phyloP scores from a whole-genome alignment of 2,113 vertebrate species.

The Takifugu flavidus region DNA sequence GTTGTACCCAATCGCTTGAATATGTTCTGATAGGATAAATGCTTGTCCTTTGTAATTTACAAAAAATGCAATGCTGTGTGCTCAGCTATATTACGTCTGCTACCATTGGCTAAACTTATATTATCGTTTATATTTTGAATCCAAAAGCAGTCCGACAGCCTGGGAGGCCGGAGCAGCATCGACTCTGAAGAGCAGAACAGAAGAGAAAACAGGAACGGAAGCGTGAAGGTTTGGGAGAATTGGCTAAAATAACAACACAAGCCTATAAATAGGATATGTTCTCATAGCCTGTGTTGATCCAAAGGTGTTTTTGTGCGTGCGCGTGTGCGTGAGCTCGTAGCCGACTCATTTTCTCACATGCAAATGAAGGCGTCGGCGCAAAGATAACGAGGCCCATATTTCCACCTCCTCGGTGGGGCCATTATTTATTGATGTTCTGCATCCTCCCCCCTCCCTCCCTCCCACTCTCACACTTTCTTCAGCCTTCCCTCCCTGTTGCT shows the following conservation, averaged over 20 bases:
- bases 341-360: slow-evolving; percentile 74
- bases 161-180: slow-evolving; percentile 10
- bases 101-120: slow-evolving; percentile 19
- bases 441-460: slow-evolving; percentile 67
- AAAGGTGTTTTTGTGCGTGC: slow-evolving; percentile 18
- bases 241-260: slow-evolving; percentile 45
- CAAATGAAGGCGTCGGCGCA: slow-evolving; percentile 76
- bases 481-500: slow-evolving; percentile 74
- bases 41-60: slow-evolving; percentile 7
- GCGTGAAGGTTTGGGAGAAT: slow-evolving; percentile 41
- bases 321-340: slow-evolving; percentile 35
- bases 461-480: slow-evolving; percentile 61
- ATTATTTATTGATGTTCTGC: slow-evolving; percentile 84
- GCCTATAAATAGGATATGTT: slow-evolving; percentile 65
- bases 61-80: too few relatives aligned
- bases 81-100: too few relatives aligned
- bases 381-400: slow-evolving; percentile 80
- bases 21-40: not conserved
- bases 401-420: slow-evolving; percentile 77
- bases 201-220: slow-evolving; percentile 23
- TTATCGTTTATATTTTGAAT: slow-evolving; percentile 22
- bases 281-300: slow-evolving; percentile 49
- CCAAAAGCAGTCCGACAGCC: slow-evolving; percentile 21
- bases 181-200: slow-evolving; percentile 25
- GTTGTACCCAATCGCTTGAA: not conserved